Percentiles rank a stretch among this genome's conserved stretches.
phyloP scores from a whole-genome alignment of 2,797 vertebrate genomes.

The Acrossocheilus fasciatus region DNA sequence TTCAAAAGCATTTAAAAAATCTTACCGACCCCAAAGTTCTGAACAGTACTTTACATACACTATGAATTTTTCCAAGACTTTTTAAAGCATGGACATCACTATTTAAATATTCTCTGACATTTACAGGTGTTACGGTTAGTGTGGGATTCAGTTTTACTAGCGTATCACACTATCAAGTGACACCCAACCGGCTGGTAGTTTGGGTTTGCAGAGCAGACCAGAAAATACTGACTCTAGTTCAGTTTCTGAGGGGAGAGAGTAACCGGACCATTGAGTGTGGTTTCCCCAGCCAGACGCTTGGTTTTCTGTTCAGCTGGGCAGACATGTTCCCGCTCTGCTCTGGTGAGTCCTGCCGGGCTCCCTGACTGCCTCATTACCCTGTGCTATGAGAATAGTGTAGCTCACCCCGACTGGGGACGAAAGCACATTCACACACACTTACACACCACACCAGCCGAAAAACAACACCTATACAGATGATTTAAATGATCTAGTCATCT shows the following conservation, averaged over 20 bases:
- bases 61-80: background rate
- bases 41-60: background rate
- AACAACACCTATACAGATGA: conserved; percentile 30
- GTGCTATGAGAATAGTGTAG: conserved; percentile 64
- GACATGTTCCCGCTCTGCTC: conserved; percentile 66
- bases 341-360: conserved; percentile 70
- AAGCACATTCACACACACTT: conserved; percentile 51
- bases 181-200: background rate
- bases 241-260: conserved; percentile 2
- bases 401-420: conserved; percentile 59
- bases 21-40: background rate
- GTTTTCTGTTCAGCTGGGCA: conserved; percentile 67
- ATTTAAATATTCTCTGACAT: background rate
- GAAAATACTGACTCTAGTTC: background rate
- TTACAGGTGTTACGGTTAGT: background rate
- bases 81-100: background rate
- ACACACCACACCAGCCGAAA: conserved; percentile 28
- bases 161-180: background rate
- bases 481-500: background rate
- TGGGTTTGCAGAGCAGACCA: conserved; percentile 4
- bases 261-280: conserved; percentile 35
- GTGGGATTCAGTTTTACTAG: background rate
- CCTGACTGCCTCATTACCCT: conserved; percentile 71
- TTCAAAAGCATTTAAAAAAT: background rate
- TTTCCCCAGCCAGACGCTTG: conserved; percentile 64